phyloP scores from a whole-genome alignment of 2,888 invertebrate genomes.

The Nephrotoma guestfalica region DNA sequence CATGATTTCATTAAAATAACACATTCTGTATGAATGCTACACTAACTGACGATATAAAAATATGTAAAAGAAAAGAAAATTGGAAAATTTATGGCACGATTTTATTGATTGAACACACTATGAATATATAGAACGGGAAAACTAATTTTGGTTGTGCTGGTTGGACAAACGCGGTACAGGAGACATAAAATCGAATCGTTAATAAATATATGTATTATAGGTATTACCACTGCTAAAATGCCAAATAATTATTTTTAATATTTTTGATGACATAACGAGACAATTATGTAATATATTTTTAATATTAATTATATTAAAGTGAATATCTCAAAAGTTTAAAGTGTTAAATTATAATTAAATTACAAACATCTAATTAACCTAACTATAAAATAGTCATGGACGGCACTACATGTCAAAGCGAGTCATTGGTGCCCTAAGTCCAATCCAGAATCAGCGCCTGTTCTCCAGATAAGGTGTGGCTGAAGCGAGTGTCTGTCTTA shows the following conservation, averaged over 20 bases:
- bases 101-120: neutral
- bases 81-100: neutral
- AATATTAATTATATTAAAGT: neutral
- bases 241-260: neutral
- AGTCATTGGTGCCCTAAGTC: too few species aligned
- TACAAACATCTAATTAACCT: neutral
- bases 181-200: neutral
- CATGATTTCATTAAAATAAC: neutral
- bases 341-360: neutral
- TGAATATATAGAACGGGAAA: neutral
- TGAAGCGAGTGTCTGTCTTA: too few species aligned
- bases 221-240: neutral
- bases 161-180: neutral
- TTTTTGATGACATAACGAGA: neutral
- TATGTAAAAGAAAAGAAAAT: neutral
- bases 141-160: neutral
- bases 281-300: neutral
- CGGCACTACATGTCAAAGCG: too few species aligned
- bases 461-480: too few species aligned
- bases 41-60: neutral
- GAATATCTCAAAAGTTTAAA: neutral
- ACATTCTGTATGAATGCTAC: neutral
- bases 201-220: neutral
- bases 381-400: too few species aligned
- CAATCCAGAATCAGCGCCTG: too few species aligned